phyloP scores from a whole-genome alignment of 2,797 vertebrate species.

The Pangasius larnaudii region DNA sequence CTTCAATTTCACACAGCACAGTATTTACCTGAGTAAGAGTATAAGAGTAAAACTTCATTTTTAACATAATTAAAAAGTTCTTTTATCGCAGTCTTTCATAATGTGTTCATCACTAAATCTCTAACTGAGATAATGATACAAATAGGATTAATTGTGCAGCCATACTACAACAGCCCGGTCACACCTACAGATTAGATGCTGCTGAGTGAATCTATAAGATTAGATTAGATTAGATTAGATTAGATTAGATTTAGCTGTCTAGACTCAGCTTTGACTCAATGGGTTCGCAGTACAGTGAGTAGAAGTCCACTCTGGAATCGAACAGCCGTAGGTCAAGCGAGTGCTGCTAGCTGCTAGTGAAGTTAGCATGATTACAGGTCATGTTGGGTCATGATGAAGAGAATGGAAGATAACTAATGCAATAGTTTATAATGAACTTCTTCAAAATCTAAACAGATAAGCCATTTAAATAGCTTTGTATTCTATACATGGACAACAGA shows the following conservation, averaged over 20 bases:
- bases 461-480: background rate
- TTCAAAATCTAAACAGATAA: background rate
- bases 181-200: background rate
- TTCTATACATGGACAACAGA: background rate
- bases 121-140: too few species aligned
- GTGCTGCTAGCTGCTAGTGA: background rate
- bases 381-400: background rate
- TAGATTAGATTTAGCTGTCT: background rate
- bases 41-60: too few species aligned
- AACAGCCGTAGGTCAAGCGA: background rate
- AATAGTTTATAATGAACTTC: background rate
- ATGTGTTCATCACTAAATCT: too few species aligned
- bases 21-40: background rate
- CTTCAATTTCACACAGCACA: too few species aligned
- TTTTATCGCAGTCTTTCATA: background rate
- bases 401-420: background rate
- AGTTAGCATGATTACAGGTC: background rate
- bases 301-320: background rate
- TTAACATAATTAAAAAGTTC: background rate
- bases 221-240: too few species aligned
- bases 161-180: background rate
- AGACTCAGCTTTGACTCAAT: background rate
- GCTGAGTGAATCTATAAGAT: background rate
- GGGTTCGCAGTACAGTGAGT: background rate
- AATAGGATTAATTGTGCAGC: background rate